Evolutionary conservation across 2,797 vertebrate genomes (phyloP), one percentile per base, ranked within the genome.

Genomic region (Danio aesculapii): DNA sequence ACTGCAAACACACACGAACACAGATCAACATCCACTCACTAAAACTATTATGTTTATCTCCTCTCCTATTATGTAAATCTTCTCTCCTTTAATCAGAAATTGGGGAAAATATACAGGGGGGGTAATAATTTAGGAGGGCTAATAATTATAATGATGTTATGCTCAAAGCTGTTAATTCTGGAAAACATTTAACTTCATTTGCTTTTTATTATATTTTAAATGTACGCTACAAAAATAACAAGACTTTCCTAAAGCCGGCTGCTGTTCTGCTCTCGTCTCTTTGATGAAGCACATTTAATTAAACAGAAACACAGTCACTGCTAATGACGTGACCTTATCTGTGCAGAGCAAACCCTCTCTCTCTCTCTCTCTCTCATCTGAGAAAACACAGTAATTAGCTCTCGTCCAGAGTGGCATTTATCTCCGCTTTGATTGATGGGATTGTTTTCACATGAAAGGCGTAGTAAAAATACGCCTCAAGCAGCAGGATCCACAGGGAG

Each of bases 1-100:
- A 99, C 98, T 99, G 78, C 39, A 58, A 19, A 19, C 30, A 3
- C 30, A 41, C 9, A 69, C 30, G 30, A 68, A 10, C 5, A 47
- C 57, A 61, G 8, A 14, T 12, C 43, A 44, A 4, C 10, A 9
- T 8, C 1, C 11, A 5, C 13, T 1, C 21, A 30, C 13, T 6
- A 62, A 61, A 17, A n/a, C 14, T 6, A 52, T 30, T 30, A 30
- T 30, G 30, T 30, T n/a, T n/a, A n/a, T n/a, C n/a, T n/a, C n/a
- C n/a, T n/a, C n/a, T n/a, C n/a, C 14, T 6, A 52, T 30, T 30
- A 30, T 30, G 30, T 30, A 49, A 16, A 30, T 12, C 57, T 55
- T 12, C 57, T 55, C 6, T 55, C 53, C 30, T 1, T 30, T 30
- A 1, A 30, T 1, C 30, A 30, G 30, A 30, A 30, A 30, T 30